Conservation (phyloP, 2,888 invertebrate genomes). For the Cryptus viduatorius region DNA sequence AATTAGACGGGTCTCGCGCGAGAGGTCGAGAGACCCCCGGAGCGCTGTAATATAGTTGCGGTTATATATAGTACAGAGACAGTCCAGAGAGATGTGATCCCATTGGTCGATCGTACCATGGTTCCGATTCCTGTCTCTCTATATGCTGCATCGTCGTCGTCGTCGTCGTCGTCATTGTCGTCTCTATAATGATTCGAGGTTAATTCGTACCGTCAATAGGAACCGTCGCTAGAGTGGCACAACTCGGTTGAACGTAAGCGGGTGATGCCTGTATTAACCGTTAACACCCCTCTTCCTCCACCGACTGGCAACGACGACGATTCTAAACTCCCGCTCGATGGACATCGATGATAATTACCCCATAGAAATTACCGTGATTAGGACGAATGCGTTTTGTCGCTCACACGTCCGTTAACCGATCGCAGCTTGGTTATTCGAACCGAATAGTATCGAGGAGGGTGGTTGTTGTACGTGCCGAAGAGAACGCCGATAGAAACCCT, state of each 20-base stretch:
- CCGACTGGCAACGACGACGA: constrained; percentile 17
- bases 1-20: constrained; percentile 78
- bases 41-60: constrained; percentile 23
- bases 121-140: neutral
- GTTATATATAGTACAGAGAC: neutral
- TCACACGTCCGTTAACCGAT: neutral
- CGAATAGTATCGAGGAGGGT: neutral
- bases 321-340: constrained; percentile 13
- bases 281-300: neutral
- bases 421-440: neutral
- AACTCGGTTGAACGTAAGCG: constrained; percentile 24
- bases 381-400: constrained; percentile 47
- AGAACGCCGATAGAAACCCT: neutral
- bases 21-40: neutral
- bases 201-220: constrained; percentile 75
- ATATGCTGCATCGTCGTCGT: neutral
- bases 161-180: constrained; percentile 24
- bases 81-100: constrained; percentile 63
- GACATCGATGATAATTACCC: constrained; percentile 65
- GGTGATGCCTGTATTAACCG: neutral
- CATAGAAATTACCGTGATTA: constrained; percentile 65
- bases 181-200: constrained; percentile 54
- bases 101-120: constrained; percentile 68
- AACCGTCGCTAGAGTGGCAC: neutral
- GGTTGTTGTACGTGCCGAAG: neutral